Evolutionary conservation across 2,888 invertebrate species (phyloP), one percentile per base, ranked within the genome.

Genomic region (Trichopria drosophilae): DNA sequence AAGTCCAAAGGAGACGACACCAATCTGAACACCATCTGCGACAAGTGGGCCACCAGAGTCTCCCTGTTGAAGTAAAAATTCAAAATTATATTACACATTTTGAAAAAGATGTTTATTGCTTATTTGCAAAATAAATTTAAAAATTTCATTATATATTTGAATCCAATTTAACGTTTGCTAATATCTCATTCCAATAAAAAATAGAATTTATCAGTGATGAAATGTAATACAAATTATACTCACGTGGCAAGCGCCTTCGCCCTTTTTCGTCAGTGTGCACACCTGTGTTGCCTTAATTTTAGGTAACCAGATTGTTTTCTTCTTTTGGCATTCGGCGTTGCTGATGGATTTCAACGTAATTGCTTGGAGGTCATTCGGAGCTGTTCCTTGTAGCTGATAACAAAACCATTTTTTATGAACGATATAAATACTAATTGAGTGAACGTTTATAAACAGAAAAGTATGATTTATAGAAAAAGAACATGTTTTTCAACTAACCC

Each of bases 161-260:
- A 18, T 36, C n/a, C 32, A 26, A 22, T 20, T 31, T 6, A 20
- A 34, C 15, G 6, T 23, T 23, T 31, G 6, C 41, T 13, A 6
- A 24, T 9, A 1, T 6, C 16, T 32, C n/a, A 32, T 22, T 20
- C 6, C 12, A n/a, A 20, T 12, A 41, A 36, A n/a, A 36, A 35
- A 29, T 16, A n/a, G 20, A 23, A 35, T 13, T 6, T 41, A 19
- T 13, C 28, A 41, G 3, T 9, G 7, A 22, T 43, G 13, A 40
- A n/a, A n/a, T n/a, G n/a, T n/a, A n/a, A n/a, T n/a, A n/a, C n/a
- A n/a, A n/a, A n/a, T n/a, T 13, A 13, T 15, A 66, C 68, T 68
- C 32, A 72, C 72, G 45, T 72, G 56, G 36, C 73, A 73, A 3
- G 71, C 71, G 22, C 72, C 73, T 61, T 73, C 64, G 16, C 72